Evolutionary conservation across 1,140 invertebrate species (phyloP).

Genomic region (Drosophila pallidifrons): DNA sequence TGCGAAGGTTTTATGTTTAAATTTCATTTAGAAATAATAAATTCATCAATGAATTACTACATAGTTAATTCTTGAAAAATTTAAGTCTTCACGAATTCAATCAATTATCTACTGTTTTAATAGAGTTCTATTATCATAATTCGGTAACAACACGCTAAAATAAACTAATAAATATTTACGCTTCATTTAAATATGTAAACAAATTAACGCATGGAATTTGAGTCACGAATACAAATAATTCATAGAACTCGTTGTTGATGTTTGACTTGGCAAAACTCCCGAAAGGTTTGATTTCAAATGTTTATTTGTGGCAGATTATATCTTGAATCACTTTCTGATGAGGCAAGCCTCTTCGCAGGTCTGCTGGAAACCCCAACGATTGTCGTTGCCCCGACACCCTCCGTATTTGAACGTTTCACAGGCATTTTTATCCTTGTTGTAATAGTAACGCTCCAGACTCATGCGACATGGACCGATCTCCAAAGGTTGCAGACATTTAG

Average conservation of each 20-base stretch:
- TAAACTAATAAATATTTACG: not conserved
- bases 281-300: not conserved
- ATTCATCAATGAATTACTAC: no score
- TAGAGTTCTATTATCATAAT: not conserved
- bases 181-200: not conserved
- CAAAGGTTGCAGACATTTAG: constrained; percentile 72
- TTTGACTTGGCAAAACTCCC: not conserved
- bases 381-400: constrained; percentile 92
- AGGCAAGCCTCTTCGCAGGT: constrained; percentile 89
- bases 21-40: not conserved
- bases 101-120: not conserved
- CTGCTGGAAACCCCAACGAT: constrained; percentile 89
- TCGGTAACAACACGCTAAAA: not conserved
- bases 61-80: not conserved
- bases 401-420: constrained; percentile 90
- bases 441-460: constrained; percentile 75
- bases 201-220: not conserved
- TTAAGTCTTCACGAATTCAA: not conserved
- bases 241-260: constrained; percentile 3
- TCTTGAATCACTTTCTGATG: constrained; percentile 41
- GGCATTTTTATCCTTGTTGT: constrained; percentile 68
- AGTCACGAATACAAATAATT: constrained; percentile 1
- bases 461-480: constrained; percentile 78
- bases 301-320: constrained; percentile 13
- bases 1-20: no score